Evolutionary conservation across 2,888 invertebrate genomes (phyloP), one percentile per base, ranked within the genome.

Genomic region (Ctenicera cuprea): DNA sequence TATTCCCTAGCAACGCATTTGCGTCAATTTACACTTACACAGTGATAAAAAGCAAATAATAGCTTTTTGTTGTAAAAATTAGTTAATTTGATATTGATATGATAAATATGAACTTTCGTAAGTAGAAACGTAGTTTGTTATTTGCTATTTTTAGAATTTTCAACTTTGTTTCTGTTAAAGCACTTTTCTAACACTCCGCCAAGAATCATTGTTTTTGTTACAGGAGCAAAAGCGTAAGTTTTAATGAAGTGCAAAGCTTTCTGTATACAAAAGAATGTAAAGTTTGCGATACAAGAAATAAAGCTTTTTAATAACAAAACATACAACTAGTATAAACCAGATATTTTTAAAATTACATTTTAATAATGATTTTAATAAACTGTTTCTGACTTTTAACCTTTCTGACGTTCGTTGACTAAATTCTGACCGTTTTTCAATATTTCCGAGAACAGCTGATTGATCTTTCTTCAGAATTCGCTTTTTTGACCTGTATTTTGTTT

Each of bases 1-100:
- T 33, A 54, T 54, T 30, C 30, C 54, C 3, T 54, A 22, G 54
- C 54, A 54, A 30, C 54, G 30, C 54, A 54, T 54, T 54, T 54
- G 14, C 54, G 54, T 54, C 54, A 54, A 30, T 54, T 33, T 22
- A 33, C 30, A 26, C 11, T 33, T 54, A 54, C 4, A 30, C n/a
- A 30, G 5, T 30, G 54, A 54, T 54, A 54, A 54, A 54, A 3
- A 54, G 30, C 14, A 26, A 54, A 54, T 26, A 54, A 54, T 30
- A 54, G 33, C 22, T 3, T 54, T 54, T 14, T 30, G 54, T 30
- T 54, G 30, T 18, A 45, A 45, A 45, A 9, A 18, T 16, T 5
- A 41, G 18, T 18, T 4, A 18, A 45, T 1, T 45, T 18, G 8
- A 45, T 18, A 18, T 16, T 16, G 16, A 16, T 45, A 16, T 45